These are phyloP conservation scores for Mirza zaza DNA, from an alignment of 2,113 vertebrate species.

Conservation along the genomic window DNA sequence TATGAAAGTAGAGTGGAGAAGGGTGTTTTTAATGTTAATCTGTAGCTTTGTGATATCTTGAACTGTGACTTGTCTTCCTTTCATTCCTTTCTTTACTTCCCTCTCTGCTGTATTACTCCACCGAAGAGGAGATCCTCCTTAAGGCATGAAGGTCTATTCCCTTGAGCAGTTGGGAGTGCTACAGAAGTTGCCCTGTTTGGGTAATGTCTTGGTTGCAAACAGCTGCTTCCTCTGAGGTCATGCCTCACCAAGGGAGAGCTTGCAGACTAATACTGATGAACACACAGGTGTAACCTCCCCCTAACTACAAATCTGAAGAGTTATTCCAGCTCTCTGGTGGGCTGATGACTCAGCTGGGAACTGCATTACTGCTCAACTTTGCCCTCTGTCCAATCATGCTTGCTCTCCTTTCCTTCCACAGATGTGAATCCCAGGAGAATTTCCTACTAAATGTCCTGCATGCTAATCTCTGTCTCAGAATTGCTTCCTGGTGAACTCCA, in stretches of 20 bases:
- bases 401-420: background rate
- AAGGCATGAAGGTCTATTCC: background rate
- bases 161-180: background rate
- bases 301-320: background rate
- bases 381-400: background rate
- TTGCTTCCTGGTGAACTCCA: background rate
- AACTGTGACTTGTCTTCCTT: background rate
- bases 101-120: background rate
- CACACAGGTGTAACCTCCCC: background rate
- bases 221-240: background rate
- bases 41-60: background rate
- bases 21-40: background rate
- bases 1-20: background rate
- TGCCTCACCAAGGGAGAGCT: background rate
- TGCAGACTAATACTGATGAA: background rate
- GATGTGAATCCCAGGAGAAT: rapidly evolving
- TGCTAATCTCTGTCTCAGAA: background rate
- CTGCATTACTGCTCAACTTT: background rate
- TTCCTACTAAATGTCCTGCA: background rate
- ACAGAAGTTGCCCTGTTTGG: background rate
- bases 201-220: background rate
- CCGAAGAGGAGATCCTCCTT: background rate
- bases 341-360: background rate
- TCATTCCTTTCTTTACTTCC: background rate
- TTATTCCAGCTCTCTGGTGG: background rate